Conservation (phyloP, 2,888 invertebrate species). For the Callinectes sapidus region DNA sequence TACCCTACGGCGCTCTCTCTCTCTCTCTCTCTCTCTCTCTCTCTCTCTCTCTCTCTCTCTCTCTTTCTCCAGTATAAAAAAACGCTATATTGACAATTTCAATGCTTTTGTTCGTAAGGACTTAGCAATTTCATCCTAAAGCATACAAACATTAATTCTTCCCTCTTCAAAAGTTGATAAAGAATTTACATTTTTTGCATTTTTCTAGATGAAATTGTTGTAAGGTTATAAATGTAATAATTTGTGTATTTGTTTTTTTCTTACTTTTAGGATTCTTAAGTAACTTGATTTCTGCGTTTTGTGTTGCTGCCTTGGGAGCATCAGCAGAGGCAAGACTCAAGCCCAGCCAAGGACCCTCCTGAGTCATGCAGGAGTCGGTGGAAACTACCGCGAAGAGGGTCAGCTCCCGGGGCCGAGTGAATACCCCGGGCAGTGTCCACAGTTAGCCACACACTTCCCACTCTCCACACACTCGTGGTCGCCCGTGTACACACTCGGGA, state of each 20-base stretch:
- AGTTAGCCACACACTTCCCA: conserved; percentile 2
- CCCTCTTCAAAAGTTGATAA: background rate
- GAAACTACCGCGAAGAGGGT: background rate
- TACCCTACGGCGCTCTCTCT: background rate
- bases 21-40: background rate
- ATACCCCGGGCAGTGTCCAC: background rate
- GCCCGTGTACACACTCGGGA: background rate
- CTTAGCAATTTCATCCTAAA: background rate
- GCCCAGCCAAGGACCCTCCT: background rate
- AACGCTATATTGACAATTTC: no score
- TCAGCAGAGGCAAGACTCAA: background rate
- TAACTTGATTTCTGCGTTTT: no score
- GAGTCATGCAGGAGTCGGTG: background rate
- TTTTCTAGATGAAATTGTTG: background rate
- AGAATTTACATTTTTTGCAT: background rate
- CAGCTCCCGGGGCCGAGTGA: background rate
- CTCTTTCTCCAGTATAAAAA: background rate
- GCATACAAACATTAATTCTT: background rate
- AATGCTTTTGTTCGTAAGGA: background rate
- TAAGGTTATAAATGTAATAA: no score
- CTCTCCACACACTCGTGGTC: background rate
- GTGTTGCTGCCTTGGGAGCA: background rate
- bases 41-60: conserved; percentile 29
- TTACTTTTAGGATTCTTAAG: no score
- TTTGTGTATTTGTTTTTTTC: no score